phyloP scores from a whole-genome alignment of 1,140 invertebrate genomes.

The Aleiodes sp. region DNA sequence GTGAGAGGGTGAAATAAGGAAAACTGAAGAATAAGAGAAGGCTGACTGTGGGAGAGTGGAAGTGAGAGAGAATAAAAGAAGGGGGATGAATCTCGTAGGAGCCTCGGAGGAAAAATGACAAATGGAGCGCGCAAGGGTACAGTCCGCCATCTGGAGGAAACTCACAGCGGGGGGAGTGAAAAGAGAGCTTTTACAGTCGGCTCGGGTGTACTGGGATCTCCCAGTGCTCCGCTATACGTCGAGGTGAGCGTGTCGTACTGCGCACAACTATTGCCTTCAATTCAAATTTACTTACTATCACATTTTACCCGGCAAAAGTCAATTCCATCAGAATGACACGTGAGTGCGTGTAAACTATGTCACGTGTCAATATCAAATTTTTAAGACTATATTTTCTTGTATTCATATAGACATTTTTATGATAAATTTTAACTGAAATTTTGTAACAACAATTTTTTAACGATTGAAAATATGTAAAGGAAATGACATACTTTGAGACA shows the following conservation, averaged over 20 bases:
- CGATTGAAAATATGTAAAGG: not conserved
- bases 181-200: conserved; percentile 36
- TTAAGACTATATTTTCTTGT: too few relatives aligned
- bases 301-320: conserved; percentile 6
- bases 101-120: conserved; percentile 28
- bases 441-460: not conserved
- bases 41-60: not conserved
- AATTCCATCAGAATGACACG: not conserved
- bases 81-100: conserved; percentile 24
- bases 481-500: not conserved
- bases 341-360: conserved; percentile 5
- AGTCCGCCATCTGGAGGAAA: conserved; percentile 31
- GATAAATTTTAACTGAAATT: not conserved
- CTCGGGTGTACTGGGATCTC: conserved; percentile 22
- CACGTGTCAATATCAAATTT: too few relatives aligned
- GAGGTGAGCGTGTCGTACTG: conserved; percentile 31
- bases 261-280: not conserved
- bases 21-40: conserved; percentile 3
- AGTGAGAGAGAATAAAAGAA: conserved; percentile 6
- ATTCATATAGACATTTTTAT: not conserved
- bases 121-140: conserved; percentile 29
- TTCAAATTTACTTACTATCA: not conserved
- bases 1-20: conserved; percentile 6
- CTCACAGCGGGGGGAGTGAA: conserved; percentile 36
- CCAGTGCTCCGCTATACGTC: conserved; percentile 52